Base-by-base conservation (phyloP, 2,113 vertebrate genomes). In the Murina feae region DNA sequence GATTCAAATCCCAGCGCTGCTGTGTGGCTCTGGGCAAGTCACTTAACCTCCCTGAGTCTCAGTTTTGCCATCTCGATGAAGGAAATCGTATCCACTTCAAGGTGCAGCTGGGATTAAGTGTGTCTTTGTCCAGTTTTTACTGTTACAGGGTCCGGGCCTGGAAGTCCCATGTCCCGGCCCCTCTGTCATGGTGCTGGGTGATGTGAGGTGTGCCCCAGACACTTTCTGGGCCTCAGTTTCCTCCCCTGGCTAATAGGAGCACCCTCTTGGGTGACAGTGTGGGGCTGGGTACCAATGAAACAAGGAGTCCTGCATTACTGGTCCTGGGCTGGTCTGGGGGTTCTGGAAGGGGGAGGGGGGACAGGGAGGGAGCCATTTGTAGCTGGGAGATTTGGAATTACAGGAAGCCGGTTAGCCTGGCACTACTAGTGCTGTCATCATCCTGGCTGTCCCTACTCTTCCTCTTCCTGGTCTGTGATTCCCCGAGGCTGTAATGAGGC, bases 1-100 rank as follows among this genome's bases (percentile, higher is more conserved):
- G 78, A 55, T 55, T 87, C 91, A 78, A 92, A 91, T 86, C 32
- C 37, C 65, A 83, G 85, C 49, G 66, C 42, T 55, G 91, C 91
- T 71, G 44, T 91, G 94, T 84, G 69, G 63, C 58, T 89, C 63
- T 78, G 47, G 68, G 89, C 42, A 82, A 90, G 53, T 79, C 30
- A 74, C 8, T 79, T 6, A 74, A 89, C 71, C 66, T 80, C 88
- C 88, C 82, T 93, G 86, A 83, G 23, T 25, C 83, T 86, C 51
- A 12, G 44, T 49, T 49, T 85, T 17, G 58, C 87, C 71, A 75
- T 69, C 44, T 53, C 7, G 17, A 83, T 47, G 51, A 18, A n/a
- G 76, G 30, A 58, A 63, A 81, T 37, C 30, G 35, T 13, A 42
- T 37, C 49, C 14, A 44, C 51, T 53, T 39, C 8, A 30, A 6